Conservation (phyloP, 2,113 vertebrate species). For the Abramis brama region DNA sequence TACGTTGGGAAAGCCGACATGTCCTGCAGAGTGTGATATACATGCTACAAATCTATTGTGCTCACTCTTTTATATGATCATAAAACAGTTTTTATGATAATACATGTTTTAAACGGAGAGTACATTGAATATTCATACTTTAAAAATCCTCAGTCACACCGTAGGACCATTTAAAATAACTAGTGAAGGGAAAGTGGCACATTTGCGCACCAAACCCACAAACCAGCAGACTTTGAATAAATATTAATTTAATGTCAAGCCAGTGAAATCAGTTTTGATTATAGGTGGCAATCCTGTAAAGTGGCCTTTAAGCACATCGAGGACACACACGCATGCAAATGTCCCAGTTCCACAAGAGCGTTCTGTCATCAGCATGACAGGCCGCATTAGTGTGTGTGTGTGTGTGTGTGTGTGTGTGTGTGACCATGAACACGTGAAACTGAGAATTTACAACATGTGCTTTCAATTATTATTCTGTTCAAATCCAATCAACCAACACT, state of each 20-base stretch:
- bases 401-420: no score
- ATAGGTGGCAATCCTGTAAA: background rate
- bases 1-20: background rate
- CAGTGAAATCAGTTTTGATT: background rate
- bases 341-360: conserved; percentile 54
- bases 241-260: background rate
- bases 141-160: background rate
- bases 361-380: conserved; percentile 79
- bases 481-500: background rate
- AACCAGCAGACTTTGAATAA: background rate
- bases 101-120: background rate
- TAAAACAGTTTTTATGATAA: background rate
- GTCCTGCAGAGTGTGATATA: background rate
- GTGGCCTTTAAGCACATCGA: conserved; percentile 29
- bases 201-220: background rate
- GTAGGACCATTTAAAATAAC: background rate
- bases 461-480: background rate
- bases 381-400: conserved; percentile 67
- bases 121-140: background rate
- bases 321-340: conserved; percentile 29
- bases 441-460: background rate
- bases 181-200: background rate
- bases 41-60: background rate
- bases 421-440: background rate
- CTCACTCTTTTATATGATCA: background rate